Base-by-base conservation (phyloP, 1,140 invertebrate genomes). In the Ostrea edulis region DNA sequence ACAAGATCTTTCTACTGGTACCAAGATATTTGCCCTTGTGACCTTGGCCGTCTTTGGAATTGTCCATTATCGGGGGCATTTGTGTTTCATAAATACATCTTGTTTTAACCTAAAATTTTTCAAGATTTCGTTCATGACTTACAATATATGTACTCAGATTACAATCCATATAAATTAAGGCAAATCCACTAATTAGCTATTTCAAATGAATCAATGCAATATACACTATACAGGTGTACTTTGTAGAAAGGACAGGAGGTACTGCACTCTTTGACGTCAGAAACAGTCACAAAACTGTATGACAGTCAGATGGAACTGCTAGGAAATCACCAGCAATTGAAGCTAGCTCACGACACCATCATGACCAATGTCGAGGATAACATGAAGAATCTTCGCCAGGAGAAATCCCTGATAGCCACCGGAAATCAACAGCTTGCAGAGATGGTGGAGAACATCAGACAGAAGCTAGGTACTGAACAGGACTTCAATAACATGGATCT, bases 401-500 rank as follows among this genome's bases (percentile, higher is more conserved):
- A 97, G 93, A 97, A 96, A 91, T 94, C 95, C 35, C 90, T 97
- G 8, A 97, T 97, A 91, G 93, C 95, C 68, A 92, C 96, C 44
- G 96, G 96, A 22, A 96, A 97, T 88, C 92, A 93, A 86, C 95
- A 96, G 89, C 90, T 97, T 3, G 93, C 95, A 54, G 52, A 92
- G 11, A 96, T 97, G 95, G 96, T 96, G 11, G 94, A 96, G 89
- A 95, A 96, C 85, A 95, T 97, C 44, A 96, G 95, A 92, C 90
- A 92, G 3, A 96, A 96, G 94, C 93, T 97, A 89, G 96, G 96
- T 96, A 94, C 93, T n/a, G n/a, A n/a, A n/a, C n/a, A n/a, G n/a
- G n/a, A n/a, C n/a, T n/a, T n/a, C n/a, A n/a, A 68, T 55, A 22
- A 65, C 25, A 51, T 12, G 35, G 68, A 52, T 54, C 22, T 81